Evolutionary conservation across 1,140 invertebrate genomes (phyloP), one percentile per base, ranked within the genome.

Genomic region (Leptonema lineaticorne): DNA sequence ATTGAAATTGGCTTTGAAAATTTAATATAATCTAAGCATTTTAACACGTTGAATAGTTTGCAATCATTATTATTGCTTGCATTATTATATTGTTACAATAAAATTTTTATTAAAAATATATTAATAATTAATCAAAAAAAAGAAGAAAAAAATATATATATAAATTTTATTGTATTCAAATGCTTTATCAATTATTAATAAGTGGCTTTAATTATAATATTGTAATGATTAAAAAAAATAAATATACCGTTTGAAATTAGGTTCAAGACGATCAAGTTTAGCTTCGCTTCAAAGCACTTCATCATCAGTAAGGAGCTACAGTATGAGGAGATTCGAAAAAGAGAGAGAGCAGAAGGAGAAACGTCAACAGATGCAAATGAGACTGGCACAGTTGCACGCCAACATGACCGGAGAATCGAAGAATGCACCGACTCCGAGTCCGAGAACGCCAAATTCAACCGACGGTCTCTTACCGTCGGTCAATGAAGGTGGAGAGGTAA

Each of bases 191-290:
- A n/a, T n/a, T n/a, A n/a, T n/a, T n/a, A n/a, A n/a, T n/a, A n/a
- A n/a, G n/a, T n/a, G n/a, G n/a, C n/a, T n/a, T n/a, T n/a, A n/a
- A n/a, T n/a, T n/a, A n/a, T n/a, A n/a, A n/a, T n/a, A n/a, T n/a
- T n/a, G n/a, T 7, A 24, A 53, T 1, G 5, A 53, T 20, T 24
- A 5, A 53, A 16, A 2, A 53, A 24, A 59, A 3, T 59, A 59
- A 59, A 18, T 14, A 5, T 22, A n/a, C 29, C 6, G 45, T 63
- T 46, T 11, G 20, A 45, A 45, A 27, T 14, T 80, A 92, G 91
- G 90, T 86, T 92, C 91, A 75, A 85, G 90, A 83, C 86, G 90
- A 82, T 90, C 90, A 79, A 92, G 90, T 85, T 80, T 91, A 82
- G 88, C 88, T 67, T 92, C 90, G 63, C 83, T 92, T 70, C 90